Evolutionary conservation across 2,888 invertebrate species (phyloP).

Genomic region (Bellardia pandia): DNA sequence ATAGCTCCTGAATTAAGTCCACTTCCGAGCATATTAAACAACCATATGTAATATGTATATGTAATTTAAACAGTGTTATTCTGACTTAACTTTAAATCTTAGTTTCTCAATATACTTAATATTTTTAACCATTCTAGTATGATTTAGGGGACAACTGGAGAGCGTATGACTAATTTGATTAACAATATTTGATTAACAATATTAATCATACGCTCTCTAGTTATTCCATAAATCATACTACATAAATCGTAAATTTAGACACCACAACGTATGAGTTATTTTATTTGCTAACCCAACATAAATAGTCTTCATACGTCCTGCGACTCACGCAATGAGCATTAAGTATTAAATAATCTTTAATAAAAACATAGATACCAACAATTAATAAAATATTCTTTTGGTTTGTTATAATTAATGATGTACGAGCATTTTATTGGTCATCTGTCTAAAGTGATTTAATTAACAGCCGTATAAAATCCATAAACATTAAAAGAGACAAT

Average conservation of each 20-base stretch:
- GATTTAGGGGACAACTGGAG: no score
- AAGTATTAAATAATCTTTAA: not conserved
- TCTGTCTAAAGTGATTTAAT: slow-evolving; percentile 58
- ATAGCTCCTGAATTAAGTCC: no score
- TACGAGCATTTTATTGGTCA: slow-evolving; percentile 45
- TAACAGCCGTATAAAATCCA: slow-evolving; percentile 32
- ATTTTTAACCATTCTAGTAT: not conserved
- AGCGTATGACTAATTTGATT: not conserved
- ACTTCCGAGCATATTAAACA: no score
- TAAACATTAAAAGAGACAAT: slow-evolving; percentile 22
- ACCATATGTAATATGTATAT: no score
- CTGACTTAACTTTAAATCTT: not conserved
- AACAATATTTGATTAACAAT: not conserved
- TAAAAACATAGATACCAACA: not conserved
- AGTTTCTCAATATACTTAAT: not conserved
- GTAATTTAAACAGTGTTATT: no score
- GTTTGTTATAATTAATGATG: slow-evolving; percentile 58
- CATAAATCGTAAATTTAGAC: not conserved
- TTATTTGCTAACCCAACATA: not conserved
- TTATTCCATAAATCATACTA: not conserved
- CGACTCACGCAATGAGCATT: not conserved
- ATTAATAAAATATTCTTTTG: slow-evolving; percentile 11
- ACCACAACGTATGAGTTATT: slow-evolving; percentile 22
- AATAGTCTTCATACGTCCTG: slow-evolving; percentile 33
- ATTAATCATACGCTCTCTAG: not conserved